Conservation (phyloP, 1,140 invertebrate species). For the Campoletis sonorensis region DNA sequence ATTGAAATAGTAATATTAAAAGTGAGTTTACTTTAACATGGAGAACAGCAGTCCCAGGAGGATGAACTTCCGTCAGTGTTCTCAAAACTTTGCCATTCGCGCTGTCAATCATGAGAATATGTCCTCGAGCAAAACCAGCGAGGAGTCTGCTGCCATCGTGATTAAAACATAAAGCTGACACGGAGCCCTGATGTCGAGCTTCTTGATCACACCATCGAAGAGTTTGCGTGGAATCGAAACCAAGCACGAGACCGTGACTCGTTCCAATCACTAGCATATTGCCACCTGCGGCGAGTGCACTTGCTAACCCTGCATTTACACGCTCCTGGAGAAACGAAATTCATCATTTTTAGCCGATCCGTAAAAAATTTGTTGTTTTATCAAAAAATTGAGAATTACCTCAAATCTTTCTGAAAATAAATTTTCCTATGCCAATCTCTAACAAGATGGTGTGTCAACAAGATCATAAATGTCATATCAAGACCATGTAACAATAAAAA, state of each 20-base stretch:
- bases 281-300: conserved; percentile 86
- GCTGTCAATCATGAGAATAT: conserved; percentile 90
- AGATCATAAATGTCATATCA: no score
- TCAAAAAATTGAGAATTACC: no score
- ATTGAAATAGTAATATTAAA: not conserved
- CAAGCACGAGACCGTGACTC: conserved; percentile 92
- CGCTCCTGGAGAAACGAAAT: conserved; percentile 81
- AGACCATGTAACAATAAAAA: no score
- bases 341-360: conserved; percentile 10
- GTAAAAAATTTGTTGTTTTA: no score
- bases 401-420: no score
- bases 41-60: conserved; percentile 90
- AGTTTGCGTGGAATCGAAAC: conserved; percentile 91
- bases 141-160: conserved; percentile 90
- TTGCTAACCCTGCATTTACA: conserved; percentile 92
- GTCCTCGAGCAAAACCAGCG: conserved; percentile 90
- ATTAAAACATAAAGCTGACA: conserved; percentile 92
- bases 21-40: conserved; percentile 83
- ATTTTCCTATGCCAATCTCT: no score
- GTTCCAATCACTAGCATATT: conserved; percentile 93
- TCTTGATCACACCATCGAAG: conserved; percentile 91
- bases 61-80: conserved; percentile 90
- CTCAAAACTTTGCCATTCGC: conserved; percentile 86
- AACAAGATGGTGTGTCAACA: no score
- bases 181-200: conserved; percentile 85